A percentile compares a stretch with the other conserved stretches of the same genome.
Conservation (phyloP, 2,113 vertebrate genomes). For the Urocitellus parryii region DNA sequence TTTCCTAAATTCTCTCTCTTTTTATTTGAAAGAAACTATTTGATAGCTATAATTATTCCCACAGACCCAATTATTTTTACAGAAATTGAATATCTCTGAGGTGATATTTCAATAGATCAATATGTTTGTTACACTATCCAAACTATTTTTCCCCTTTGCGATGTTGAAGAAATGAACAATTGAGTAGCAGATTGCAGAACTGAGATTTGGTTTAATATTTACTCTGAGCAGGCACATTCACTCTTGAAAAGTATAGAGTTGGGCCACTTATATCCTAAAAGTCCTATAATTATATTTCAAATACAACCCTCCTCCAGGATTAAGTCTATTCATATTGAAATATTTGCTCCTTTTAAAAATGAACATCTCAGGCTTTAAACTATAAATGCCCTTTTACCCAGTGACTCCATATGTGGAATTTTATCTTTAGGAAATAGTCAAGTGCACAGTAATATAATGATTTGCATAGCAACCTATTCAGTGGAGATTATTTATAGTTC, state of each 20-base stretch:
- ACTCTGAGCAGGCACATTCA: conserved; percentile 31
- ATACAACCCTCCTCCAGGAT: not conserved
- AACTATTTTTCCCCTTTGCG: conserved; percentile 34
- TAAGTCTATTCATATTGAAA: conserved; percentile 45
- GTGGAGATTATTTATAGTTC: conserved; percentile 1
- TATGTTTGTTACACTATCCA: conserved; percentile 65
- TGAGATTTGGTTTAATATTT: conserved; percentile 68
- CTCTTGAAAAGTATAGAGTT: conserved; percentile 1
- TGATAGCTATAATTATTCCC: conserved; percentile 76
- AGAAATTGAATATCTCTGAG: conserved; percentile 78
- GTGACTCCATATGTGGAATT: conserved; percentile 45
- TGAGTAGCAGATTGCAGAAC: conserved; percentile 69
- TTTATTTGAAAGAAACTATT: conserved; percentile 58
- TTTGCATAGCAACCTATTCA: conserved; percentile 33
- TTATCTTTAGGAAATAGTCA: conserved; percentile 58
- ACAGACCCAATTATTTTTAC: conserved; percentile 71
- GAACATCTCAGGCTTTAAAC: conserved; percentile 52
- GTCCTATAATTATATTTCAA: not conserved
- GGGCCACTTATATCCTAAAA: not conserved
- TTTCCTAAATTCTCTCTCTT: not conserved
- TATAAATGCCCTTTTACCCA: conserved; percentile 55
- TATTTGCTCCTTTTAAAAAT: conserved; percentile 45
- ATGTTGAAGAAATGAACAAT: conserved; percentile 73
- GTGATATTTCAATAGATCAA: conserved; percentile 65
- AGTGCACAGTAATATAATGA: not conserved